phyloP scores from a whole-genome alignment of 2,888 invertebrate species.

The Clostera curtula region DNA sequence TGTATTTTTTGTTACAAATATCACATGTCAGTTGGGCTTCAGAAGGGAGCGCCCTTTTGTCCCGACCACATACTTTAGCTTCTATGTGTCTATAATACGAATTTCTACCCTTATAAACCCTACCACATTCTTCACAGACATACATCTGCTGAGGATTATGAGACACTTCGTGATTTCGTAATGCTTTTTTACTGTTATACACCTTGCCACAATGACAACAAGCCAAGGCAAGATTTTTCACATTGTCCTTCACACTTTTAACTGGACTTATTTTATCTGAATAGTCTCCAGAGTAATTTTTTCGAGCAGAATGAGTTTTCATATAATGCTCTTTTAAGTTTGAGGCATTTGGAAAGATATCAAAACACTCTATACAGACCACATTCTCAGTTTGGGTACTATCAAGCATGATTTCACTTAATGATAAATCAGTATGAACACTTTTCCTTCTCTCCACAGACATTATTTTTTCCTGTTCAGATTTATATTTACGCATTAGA shows the following conservation, averaged over 20 bases:
- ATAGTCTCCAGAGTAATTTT: slow-evolving; percentile 38
- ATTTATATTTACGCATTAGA: slow-evolving; percentile 8
- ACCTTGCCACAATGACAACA: slow-evolving; percentile 51
- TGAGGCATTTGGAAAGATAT: slow-evolving; percentile 29
- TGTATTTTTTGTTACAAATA: slow-evolving; percentile 55
- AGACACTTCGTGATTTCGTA: slow-evolving; percentile 43
- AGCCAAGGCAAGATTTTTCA: slow-evolving; percentile 36
- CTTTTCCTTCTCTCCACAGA: slow-evolving; percentile 9
- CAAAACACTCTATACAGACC: slow-evolving; percentile 43
- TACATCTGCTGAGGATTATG: too few relatives aligned
- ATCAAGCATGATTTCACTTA: slow-evolving; percentile 35
- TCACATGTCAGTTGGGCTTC: slow-evolving; percentile 53
- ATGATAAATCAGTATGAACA: slow-evolving; percentile 18
- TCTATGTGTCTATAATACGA: slow-evolving; percentile 50
- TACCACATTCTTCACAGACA: slow-evolving; percentile 52
- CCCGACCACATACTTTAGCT: slow-evolving; percentile 41
- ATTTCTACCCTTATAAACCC: slow-evolving; percentile 45
- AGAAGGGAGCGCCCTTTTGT: slow-evolving; percentile 37
- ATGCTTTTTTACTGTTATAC: slow-evolving; percentile 37
- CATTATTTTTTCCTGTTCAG: slow-evolving; percentile 11
- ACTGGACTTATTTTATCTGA: slow-evolving; percentile 35
- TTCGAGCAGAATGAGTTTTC: slow-evolving; percentile 44
- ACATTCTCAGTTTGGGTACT: slow-evolving; percentile 22
- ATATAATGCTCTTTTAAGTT: slow-evolving; percentile 43
- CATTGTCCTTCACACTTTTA: slow-evolving; percentile 30